These are phyloP conservation scores for Cygnus buccinator DNA, from an alignment of 2,113 vertebrate species.

Conservation along the genomic window DNA sequence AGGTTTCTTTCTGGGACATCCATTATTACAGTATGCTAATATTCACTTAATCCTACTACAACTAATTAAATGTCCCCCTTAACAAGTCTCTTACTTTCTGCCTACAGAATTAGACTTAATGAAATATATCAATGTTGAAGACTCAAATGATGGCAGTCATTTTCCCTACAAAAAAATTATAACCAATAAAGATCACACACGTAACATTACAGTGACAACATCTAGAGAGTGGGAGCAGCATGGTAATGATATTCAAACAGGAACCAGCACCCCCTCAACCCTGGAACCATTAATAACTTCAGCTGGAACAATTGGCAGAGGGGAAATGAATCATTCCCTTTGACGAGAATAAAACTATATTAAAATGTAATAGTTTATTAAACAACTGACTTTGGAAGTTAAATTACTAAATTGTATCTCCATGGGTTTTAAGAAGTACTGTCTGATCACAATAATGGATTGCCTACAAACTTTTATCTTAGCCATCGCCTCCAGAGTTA, in stretches of 20 bases:
- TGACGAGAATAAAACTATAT: constrained; percentile 51
- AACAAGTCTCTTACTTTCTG: constrained; percentile 35
- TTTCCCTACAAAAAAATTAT: constrained; percentile 43
- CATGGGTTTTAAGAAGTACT: constrained; percentile 59
- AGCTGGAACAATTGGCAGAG: constrained; percentile 47
- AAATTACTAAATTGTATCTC: constrained; percentile 71
- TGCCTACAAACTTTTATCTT: constrained; percentile 78
- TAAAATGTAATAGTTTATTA: constrained; percentile 73
- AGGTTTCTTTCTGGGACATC: constrained; percentile 46
- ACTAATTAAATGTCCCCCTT: constrained; percentile 45
- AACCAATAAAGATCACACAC: neutral
- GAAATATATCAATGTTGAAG: constrained; percentile 56
- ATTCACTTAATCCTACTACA: constrained; percentile 64
- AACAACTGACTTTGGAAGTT: constrained; percentile 69
- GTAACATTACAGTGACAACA: neutral
- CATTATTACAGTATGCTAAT: constrained; percentile 43
- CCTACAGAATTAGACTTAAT: constrained; percentile 54
- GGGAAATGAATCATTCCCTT: constrained; percentile 62
- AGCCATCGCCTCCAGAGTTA: constrained; percentile 63
- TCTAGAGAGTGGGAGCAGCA: constrained; percentile 16
- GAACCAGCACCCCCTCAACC: neutral
- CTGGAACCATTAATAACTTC: constrained; percentile 49
- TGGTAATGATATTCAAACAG: neutral
- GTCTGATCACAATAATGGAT: constrained; percentile 70
- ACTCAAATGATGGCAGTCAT: constrained; percentile 14